Evolutionary conservation across 1,140 invertebrate species (phyloP).

Genomic region (Streblospio benedicti): DNA sequence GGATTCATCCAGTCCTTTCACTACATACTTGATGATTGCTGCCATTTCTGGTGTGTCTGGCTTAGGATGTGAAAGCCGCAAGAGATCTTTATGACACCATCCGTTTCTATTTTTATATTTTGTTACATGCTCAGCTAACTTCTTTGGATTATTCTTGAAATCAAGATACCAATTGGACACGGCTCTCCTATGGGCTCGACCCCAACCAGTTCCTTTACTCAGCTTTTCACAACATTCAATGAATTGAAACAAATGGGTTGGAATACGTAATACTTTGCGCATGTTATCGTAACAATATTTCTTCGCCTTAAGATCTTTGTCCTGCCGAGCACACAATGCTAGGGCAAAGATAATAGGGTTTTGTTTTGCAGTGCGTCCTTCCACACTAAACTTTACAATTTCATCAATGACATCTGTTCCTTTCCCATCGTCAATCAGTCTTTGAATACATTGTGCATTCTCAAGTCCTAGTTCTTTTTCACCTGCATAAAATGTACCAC

Average conservation of each 20-base stretch:
- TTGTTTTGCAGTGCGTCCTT: conserved; percentile 40
- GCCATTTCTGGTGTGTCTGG: conserved; percentile 24
- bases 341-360: conserved; percentile 36
- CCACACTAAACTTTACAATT: conserved; percentile 28
- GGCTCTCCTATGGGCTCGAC: conserved; percentile 55
- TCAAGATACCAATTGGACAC: conserved; percentile 54
- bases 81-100: conserved; percentile 60
- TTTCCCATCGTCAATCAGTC: conserved; percentile 27
- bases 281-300: conserved; percentile 24
- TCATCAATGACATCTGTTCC: conserved; percentile 28
- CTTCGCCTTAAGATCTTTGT: conserved; percentile 27
- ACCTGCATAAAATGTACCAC: conserved; percentile 33
- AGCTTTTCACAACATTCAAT: conserved; percentile 29
- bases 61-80: conserved; percentile 58
- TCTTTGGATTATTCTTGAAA: conserved; percentile 47
- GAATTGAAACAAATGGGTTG: conserved; percentile 45
- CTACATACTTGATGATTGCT: conserved; percentile 25
- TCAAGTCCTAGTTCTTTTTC: conserved; percentile 28
- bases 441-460: conserved; percentile 23
- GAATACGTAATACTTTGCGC: conserved; percentile 41
- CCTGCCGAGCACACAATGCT: conserved; percentile 36
- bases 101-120: conserved; percentile 56
- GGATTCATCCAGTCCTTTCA: conserved; percentile 45
- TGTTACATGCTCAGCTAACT: conserved; percentile 56
- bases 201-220: conserved; percentile 48